Evolutionary conservation across 2,888 invertebrate genomes (phyloP), one percentile per base, ranked within the genome.

Genomic region (Meliscaeva auricollis): DNA sequence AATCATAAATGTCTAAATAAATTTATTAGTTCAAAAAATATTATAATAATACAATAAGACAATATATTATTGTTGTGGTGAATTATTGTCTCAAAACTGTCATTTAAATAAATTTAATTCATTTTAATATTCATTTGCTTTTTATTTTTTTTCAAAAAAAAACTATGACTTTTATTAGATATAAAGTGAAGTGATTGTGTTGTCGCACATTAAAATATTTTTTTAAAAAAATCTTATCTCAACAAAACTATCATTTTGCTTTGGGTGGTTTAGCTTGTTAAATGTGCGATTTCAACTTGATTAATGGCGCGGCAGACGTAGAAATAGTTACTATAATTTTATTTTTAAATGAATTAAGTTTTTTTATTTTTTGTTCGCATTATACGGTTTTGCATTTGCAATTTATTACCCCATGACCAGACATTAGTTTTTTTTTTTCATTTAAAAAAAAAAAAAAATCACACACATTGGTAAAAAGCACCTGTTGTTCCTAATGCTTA

Each of bases 51-150:
- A 70, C 83, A 60, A 22, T 41, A 48, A 30, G 46, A 30, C 64
- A 30, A 26, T n/a, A n/a, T n/a, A n/a, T n/a, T 26, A 48, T 11
- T 26, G 6, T 11, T 2, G 11, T 13, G 68, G 76, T 80, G 85
- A 80, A 68, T 85, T 85, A 85, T 85, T 73, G 38, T 64, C 30
- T 41, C 13, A 20, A 41, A 60, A 48, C 26, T 72, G 62, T 69
- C 76, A 69, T 81, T 58, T 77, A 81, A 85, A 76, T 76, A 76
- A 80, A 44, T 80, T 62, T 72, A 80, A 76, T 62, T 72, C 54
- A 60, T 54, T 76, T 58, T 64, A 75, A 74, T 78, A 74, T 62
- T 50, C 50, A 75, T 75, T 80, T 20, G 46, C 62, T 68, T 50
- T 22, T n/a, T n/a, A n/a, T n/a, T n/a, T n/a, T n/a, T n/a, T n/a